A percentile compares a stretch with the other conserved stretches of the same genome.
Conservation (phyloP, 2,797 vertebrate species). For the Aeoliscus strigatus region DNA sequence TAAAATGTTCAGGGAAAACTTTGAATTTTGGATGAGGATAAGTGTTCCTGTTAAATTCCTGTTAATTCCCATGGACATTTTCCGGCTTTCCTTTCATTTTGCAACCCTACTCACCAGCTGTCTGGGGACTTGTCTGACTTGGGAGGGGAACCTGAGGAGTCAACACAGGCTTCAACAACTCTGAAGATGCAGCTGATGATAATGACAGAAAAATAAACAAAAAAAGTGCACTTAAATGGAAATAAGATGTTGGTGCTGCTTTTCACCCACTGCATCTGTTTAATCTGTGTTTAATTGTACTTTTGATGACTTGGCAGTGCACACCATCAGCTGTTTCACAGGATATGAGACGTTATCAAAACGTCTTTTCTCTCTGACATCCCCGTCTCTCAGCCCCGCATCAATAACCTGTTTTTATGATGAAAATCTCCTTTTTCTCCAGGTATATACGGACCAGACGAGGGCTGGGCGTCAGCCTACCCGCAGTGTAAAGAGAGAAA, state of each 20-base stretch:
- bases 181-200: too few species aligned
- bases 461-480: constrained; percentile 86
- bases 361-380: constrained; percentile 17
- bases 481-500: constrained; percentile 84
- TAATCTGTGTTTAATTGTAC: constrained; percentile 27
- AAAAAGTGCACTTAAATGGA: constrained; percentile 24
- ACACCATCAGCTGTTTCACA: constrained; percentile 25
- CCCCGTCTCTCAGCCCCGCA: not conserved
- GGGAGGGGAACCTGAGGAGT: too few species aligned
- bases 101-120: too few species aligned
- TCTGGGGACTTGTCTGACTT: too few species aligned
- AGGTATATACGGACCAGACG: constrained; percentile 90
- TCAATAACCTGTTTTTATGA: too few species aligned
- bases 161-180: too few species aligned
- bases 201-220: too few species aligned
- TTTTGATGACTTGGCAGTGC: constrained; percentile 29
- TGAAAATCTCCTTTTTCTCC: constrained; percentile 2
- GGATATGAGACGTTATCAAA: constrained; percentile 20
- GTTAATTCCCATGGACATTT: too few species aligned
- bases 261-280: constrained; percentile 18
- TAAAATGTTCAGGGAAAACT: too few species aligned
- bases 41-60: too few species aligned
- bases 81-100: too few species aligned
- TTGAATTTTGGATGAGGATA: too few species aligned
- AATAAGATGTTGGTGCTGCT: constrained; percentile 13